These are phyloP conservation scores for Phylloscopus trochilus DNA, from an alignment of 2,113 vertebrate genomes.

Conservation along the genomic window DNA sequence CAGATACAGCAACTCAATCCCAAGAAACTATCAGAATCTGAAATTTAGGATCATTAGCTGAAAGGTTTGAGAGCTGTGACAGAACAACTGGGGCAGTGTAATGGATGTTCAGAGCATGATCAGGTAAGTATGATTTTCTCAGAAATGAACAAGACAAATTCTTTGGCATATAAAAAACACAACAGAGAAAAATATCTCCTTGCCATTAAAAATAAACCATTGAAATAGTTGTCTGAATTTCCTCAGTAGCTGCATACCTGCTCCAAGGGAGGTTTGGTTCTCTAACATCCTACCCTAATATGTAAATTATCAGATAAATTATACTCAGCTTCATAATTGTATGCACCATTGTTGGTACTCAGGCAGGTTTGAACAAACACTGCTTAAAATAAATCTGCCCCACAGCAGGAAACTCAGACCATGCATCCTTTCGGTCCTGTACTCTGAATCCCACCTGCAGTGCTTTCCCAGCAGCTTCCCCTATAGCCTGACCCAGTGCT, in stretches of 20 bases:
- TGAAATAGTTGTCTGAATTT: not conserved
- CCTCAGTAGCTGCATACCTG: not conserved
- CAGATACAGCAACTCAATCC: not conserved
- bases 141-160: not conserved
- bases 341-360: not conserved
- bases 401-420: not conserved
- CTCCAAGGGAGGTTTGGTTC: not conserved
- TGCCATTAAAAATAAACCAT: not conserved
- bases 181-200: not conserved
- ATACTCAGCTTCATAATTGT: not conserved
- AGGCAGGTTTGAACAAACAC: not conserved
- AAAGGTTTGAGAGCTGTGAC: not conserved
- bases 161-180: not conserved
- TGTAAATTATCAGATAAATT: not conserved
- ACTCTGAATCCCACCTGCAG: not conserved
- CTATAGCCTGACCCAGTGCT: not conserved
- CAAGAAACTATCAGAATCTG: not conserved
- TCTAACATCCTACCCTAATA: not conserved
- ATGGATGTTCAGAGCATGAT: not conserved
- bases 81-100: accelerated
- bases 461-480: not conserved
- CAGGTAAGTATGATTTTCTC: not conserved
- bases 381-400: not conserved
- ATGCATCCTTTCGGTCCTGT: not conserved
- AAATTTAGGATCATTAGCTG: not conserved